phyloP scores from a whole-genome alignment of 2,888 invertebrate species.

The Drosophila testacea region DNA sequence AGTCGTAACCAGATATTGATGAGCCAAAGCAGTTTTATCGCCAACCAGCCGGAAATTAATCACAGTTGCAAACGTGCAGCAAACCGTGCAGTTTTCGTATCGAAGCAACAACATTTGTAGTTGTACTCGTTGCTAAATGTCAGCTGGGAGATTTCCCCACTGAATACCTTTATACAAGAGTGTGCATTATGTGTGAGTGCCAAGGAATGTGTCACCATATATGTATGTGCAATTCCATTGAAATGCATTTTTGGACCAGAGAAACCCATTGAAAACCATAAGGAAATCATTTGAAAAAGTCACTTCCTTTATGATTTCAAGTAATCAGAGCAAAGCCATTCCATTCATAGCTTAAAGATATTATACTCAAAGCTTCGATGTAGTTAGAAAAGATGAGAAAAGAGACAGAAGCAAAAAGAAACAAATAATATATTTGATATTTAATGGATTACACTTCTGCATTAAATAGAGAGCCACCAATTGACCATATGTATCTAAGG shows the following conservation, averaged over 20 bases:
- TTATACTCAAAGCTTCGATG: background rate
- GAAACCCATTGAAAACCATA: background rate
- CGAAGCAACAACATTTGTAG: constrained; percentile 7
- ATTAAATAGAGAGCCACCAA: no score
- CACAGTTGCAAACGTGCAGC: constrained; percentile 59
- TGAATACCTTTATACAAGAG: background rate
- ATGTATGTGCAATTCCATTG: constrained; percentile 9
- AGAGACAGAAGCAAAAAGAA: background rate
- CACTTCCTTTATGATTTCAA: background rate
- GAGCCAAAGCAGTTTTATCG: constrained; percentile 68
- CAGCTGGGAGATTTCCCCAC: constrained; percentile 9
- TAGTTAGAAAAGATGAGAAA: background rate
- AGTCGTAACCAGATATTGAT: constrained; percentile 65
- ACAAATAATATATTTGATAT: background rate
- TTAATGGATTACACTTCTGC: no score
- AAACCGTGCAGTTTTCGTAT: constrained; percentile 35
- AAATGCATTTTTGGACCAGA: constrained; percentile 3
- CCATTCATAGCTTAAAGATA: background rate
- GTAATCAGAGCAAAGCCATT: background rate
- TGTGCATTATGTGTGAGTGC: constrained; percentile 9
- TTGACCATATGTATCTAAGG: no score
- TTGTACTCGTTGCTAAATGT: constrained; percentile 1
- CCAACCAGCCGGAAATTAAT: constrained; percentile 69
- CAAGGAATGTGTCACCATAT: constrained; percentile 10
- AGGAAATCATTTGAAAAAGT: constrained; percentile 5